A percentile compares a stretch with the other conserved stretches of the same genome.
Evolutionary conservation across 2,797 vertebrate species (phyloP).

Genomic region (Hephaestus fuliginosus): DNA sequence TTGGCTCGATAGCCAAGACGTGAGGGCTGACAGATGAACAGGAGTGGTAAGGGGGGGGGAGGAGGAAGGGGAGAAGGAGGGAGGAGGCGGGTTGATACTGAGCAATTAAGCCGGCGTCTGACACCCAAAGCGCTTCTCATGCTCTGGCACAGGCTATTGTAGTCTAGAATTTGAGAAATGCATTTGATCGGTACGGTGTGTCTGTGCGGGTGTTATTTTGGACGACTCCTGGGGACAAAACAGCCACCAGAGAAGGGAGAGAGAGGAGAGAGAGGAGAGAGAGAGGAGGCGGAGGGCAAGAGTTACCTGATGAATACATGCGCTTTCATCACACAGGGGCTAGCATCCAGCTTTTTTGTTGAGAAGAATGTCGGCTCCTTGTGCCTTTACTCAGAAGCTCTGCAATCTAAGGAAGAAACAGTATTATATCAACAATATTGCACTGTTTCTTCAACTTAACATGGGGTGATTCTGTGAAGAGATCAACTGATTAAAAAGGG

Average conservation of each 20-base stretch:
- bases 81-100: slow-evolving; percentile 26
- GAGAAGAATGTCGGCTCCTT: neutral
- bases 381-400: neutral
- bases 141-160: slow-evolving; percentile 75
- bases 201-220: slow-evolving; percentile 70
- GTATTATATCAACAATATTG: neutral
- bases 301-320: slow-evolving; percentile 50
- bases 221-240: slow-evolving; percentile 66
- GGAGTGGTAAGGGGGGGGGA: neutral
- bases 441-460: neutral
- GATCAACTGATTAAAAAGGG: slow-evolving; percentile 24
- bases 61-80: too few species aligned
- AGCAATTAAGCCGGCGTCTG: slow-evolving; percentile 72
- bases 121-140: slow-evolving; percentile 74
- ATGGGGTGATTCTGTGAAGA: neutral
- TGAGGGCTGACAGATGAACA: slow-evolving; percentile 70
- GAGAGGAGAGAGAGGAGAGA: slow-evolving; percentile 29
- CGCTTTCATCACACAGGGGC: slow-evolving; percentile 34
- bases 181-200: slow-evolving; percentile 77
- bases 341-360: slow-evolving; percentile 10
- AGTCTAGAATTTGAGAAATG: slow-evolving; percentile 82
- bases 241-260: slow-evolving; percentile 64
- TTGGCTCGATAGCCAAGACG: slow-evolving; percentile 53
- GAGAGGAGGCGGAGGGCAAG: slow-evolving; percentile 33
- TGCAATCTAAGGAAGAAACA: slow-evolving; percentile 8